Conservation (phyloP, 2,113 vertebrate genomes). For the Platysteira castanea region DNA sequence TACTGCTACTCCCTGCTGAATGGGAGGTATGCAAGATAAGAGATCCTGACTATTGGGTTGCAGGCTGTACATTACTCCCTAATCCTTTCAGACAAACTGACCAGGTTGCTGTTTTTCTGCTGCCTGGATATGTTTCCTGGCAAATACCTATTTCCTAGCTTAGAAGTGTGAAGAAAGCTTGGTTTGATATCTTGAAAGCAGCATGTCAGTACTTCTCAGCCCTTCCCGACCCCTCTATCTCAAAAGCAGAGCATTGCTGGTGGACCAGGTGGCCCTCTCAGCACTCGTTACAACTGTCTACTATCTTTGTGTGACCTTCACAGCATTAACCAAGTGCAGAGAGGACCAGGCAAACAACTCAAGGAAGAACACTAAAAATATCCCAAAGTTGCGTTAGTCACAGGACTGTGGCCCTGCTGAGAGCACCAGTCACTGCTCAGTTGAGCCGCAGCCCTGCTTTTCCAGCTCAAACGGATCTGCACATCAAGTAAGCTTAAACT, state of each 20-base stretch:
- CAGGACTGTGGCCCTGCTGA: background rate
- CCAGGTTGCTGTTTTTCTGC: background rate
- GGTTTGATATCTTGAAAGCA: constrained; percentile 22
- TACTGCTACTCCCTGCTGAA: background rate
- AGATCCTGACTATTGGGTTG: background rate
- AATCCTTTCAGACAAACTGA: background rate
- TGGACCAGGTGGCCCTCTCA: constrained; percentile 42
- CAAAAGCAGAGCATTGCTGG: background rate
- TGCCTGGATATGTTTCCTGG: background rate
- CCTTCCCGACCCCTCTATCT: background rate
- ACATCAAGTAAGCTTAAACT: background rate
- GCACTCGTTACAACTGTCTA: background rate
- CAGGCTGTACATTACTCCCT: background rate
- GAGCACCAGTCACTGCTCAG: background rate
- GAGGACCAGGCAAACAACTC: constrained; percentile 21
- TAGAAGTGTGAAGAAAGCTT: constrained; percentile 26
- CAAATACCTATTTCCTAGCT: background rate
- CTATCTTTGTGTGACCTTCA: constrained; percentile 53
- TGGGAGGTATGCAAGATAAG: background rate
- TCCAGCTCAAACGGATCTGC: background rate
- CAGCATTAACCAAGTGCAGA: background rate
- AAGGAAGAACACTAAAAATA: constrained; percentile 44
- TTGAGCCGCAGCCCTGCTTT: background rate
- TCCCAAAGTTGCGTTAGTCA: background rate
- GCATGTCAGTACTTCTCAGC: constrained; percentile 3